Base-by-base conservation (phyloP, 1,140 invertebrate genomes). In the Heliothis subflexa region DNA sequence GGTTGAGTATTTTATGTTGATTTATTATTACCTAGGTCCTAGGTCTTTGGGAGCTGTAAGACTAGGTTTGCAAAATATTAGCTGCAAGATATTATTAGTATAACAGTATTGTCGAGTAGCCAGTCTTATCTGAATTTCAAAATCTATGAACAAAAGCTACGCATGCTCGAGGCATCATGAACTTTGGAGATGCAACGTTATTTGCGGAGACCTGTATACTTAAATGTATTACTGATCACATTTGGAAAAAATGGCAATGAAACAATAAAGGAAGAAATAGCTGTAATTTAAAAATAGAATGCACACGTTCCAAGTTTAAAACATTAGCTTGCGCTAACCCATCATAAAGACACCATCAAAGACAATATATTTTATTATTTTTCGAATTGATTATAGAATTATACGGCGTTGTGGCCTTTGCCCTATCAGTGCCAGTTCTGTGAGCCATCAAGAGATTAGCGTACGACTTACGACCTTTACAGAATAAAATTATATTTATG, bases 331-430 rank as follows among this genome's bases (percentile, higher is more conserved):
- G 28, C 18, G 11, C 25, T 50, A 25, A 64, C 33, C 45, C 52
- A 64, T 52, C 54, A 47, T 47, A 12, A 18, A 18, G 16, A 18
- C n/a, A 47, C 33, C 18, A 64, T 70, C 33, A 18, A 4, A 40
- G 5, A 57, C 64, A 49, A 57, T 68, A 47, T 68, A 49, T 54
- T 66, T 18, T 78, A 47, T 54, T 68, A 70, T 40, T 40, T 40
- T 40, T 40, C 33, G 47, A 70, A 70, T 70, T 70, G 66, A 70
- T 70, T 70, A 50, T 28, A 28, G 66, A 70, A 70, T 70, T 70
- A 70, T 70, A 21, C 66, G 28, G 47, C 66, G 66, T 52, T 70
- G 21, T 70, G 21, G 13, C 66, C 66, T 50, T 70, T 70, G 45
- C 14, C 45, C 66, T 21, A 28, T 50, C 47, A 50, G 50, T 21